Evolutionary conservation across 2,888 invertebrate species (phyloP).

Genomic region (Rhagophthalmus giganteus): DNA sequence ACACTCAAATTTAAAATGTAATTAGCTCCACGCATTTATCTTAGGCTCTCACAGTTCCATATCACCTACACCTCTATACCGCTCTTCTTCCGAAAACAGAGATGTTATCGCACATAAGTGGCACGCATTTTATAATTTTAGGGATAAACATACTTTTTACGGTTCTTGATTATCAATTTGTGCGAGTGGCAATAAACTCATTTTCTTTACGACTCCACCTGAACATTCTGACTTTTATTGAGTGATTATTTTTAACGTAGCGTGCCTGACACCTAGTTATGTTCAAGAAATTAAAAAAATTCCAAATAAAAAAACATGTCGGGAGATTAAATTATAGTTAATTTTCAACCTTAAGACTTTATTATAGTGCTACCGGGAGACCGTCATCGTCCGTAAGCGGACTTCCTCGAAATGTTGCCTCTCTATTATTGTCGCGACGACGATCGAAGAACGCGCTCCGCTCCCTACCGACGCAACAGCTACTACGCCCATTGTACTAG

Average conservation of each 20-base stretch:
- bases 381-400: slow-evolving; percentile 28
- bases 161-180: slow-evolving; percentile 28
- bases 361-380: slow-evolving; percentile 38
- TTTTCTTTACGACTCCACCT: slow-evolving; percentile 39
- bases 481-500: slow-evolving; percentile 31
- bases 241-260: slow-evolving; percentile 43
- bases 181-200: slow-evolving; percentile 33
- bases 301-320: slow-evolving; percentile 36
- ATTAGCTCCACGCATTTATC: too few relatives aligned
- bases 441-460: slow-evolving; percentile 7
- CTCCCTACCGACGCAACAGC: slow-evolving; percentile 2
- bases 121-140: slow-evolving; percentile 22
- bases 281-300: slow-evolving; percentile 38
- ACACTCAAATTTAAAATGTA: too few relatives aligned
- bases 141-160: slow-evolving; percentile 22
- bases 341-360: slow-evolving; percentile 41
- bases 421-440: slow-evolving; percentile 6
- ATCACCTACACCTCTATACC: too few relatives aligned
- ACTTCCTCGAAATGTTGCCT: slow-evolving; percentile 1
- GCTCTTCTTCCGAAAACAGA: too few relatives aligned
- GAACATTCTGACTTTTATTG: slow-evolving; percentile 41
- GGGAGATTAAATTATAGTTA: slow-evolving; percentile 41
- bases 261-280: slow-evolving; percentile 45
- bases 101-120: slow-evolving; percentile 16
- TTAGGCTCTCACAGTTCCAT: too few relatives aligned